phyloP scores from a whole-genome alignment of 2,797 vertebrate genomes.

The Todus mexicanus region DNA sequence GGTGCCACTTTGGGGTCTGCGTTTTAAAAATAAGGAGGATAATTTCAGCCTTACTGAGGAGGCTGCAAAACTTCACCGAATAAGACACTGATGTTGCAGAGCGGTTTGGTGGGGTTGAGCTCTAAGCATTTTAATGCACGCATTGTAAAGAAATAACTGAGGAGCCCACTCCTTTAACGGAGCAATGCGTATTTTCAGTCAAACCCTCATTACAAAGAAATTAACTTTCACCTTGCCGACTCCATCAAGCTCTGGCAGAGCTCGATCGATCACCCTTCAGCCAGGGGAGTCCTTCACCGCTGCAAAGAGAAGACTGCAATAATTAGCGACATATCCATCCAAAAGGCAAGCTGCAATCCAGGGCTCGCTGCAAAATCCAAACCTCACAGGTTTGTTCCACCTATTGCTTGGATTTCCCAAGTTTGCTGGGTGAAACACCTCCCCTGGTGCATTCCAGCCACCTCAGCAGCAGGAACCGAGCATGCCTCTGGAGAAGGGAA shows the following conservation, averaged over 20 bases:
- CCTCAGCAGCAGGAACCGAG: fast-evolving
- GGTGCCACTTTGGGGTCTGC: not conserved
- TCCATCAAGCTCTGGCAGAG: not conserved
- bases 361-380: not conserved
- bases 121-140: not conserved
- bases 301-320: not conserved
- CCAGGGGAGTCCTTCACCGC: not conserved
- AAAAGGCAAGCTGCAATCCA: not conserved
- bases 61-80: not conserved
- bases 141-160: slow-evolving; percentile 8
- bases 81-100: not conserved
- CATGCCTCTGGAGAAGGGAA: fast-evolving
- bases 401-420: not conserved
- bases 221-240: not conserved
- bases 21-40: not conserved
- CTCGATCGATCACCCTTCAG: not conserved
- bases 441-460: not conserved
- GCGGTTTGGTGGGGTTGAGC: not conserved
- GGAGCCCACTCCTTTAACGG: not conserved
- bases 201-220: not conserved
- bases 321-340: not conserved
- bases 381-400: not conserved
- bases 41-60: not conserved
- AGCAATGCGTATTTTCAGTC: not conserved
- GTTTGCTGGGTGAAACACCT: not conserved